phyloP scores from a whole-genome alignment of 2,797 vertebrate genomes.

The Epinephelus malabaricus region DNA sequence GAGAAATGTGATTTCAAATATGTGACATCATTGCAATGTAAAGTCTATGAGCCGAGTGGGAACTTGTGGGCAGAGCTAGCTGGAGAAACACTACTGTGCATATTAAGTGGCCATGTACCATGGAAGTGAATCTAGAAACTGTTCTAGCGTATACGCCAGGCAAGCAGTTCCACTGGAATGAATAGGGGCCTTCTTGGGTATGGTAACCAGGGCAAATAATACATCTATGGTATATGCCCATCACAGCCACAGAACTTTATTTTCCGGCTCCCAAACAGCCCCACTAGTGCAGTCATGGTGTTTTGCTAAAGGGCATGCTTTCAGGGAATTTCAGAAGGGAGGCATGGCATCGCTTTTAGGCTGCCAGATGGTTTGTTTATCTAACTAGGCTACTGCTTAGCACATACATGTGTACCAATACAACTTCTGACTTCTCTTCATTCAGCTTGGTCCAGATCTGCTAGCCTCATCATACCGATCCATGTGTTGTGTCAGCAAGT shows the following conservation, averaged over 20 bases:
- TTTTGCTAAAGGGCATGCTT: slow-evolving; percentile 6
- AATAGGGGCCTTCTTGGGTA: no score
- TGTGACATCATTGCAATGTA: no score
- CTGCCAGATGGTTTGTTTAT: neutral
- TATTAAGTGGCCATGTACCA: no score
- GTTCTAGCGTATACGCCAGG: no score
- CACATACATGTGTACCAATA: neutral
- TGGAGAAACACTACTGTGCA: no score
- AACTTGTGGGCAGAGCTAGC: no score
- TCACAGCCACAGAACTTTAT: neutral
- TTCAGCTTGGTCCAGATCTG: slow-evolving; percentile 46
- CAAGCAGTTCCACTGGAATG: no score
- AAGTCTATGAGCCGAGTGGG: no score
- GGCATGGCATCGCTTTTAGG: neutral
- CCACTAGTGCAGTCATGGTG: slow-evolving; percentile 4
- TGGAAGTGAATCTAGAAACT: no score
- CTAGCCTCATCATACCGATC: slow-evolving; percentile 27
- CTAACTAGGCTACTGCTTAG: neutral
- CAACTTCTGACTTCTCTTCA: slow-evolving; percentile 20
- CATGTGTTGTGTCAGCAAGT: slow-evolving; percentile 39
- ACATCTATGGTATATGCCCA: neutral
- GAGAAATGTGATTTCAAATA: no score
- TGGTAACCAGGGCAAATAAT: no score
- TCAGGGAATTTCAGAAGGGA: neutral
- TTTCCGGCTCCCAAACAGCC: neutral